These are phyloP conservation scores for Drosophila austrosaltans DNA, from an alignment of 2,888 invertebrate genomes.

Conservation along the genomic window DNA sequence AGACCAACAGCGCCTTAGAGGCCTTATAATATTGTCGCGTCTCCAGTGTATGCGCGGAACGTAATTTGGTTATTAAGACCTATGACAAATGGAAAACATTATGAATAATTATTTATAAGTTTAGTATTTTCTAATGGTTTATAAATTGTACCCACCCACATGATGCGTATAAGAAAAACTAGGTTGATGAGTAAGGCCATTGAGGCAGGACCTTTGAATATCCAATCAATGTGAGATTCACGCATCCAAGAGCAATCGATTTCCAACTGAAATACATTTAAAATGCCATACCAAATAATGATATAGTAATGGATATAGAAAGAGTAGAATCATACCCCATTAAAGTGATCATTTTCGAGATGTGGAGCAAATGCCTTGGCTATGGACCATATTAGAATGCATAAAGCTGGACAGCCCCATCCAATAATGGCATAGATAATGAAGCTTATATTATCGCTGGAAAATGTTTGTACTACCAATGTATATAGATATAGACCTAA, in stretches of 20 bases:
- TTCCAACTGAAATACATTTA: conserved; percentile 77
- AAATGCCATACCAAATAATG: not conserved
- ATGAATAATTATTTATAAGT: not conserved
- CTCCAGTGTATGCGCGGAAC: conserved; percentile 94
- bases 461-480: conserved; percentile 93
- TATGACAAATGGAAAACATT: conserved; percentile 78
- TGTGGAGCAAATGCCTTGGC: conserved; percentile 80
- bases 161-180: conserved; percentile 92
- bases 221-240: conserved; percentile 92
- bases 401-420: conserved; percentile 86
- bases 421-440: conserved; percentile 92
- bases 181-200: conserved; percentile 91
- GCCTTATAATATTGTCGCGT: conserved; percentile 96
- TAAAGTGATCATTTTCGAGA: conserved; percentile 79
- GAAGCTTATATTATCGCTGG: conserved; percentile 92
- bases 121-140: not conserved
- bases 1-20: conserved; percentile 94
- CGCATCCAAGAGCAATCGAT: conserved; percentile 91
- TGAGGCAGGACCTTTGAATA: conserved; percentile 92
- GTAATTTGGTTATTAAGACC: conserved; percentile 96
- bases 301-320: not conserved
- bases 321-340: conserved; percentile 75
- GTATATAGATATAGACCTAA: conserved; percentile 93
- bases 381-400: conserved; percentile 81
- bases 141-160: conserved; percentile 89